phyloP scores from a whole-genome alignment of 2,113 vertebrate species.

The Albula glossodonta region DNA sequence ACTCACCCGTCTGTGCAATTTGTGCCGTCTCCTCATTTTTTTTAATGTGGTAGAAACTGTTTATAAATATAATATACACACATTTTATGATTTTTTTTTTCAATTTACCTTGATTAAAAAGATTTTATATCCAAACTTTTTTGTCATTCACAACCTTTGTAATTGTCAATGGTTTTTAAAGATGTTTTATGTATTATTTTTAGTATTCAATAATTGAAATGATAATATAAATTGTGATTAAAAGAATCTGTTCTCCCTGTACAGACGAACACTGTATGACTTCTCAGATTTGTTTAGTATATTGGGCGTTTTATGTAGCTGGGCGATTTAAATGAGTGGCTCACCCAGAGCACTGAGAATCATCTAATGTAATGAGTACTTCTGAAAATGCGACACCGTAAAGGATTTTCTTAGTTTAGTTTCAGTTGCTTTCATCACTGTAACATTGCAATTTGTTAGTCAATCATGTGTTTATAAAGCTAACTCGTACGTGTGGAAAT shows the following conservation, averaged over 20 bases:
- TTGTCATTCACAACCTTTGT: constrained; percentile 77
- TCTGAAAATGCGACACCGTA: not conserved
- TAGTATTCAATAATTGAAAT: constrained; percentile 77
- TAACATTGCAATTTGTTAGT: too few species aligned
- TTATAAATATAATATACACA: constrained; percentile 74
- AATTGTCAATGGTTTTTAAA: constrained; percentile 76
- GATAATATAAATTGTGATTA: constrained; percentile 52
- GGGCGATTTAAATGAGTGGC: not conserved
- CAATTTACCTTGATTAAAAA: constrained; percentile 76
- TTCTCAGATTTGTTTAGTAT: constrained; percentile 9
- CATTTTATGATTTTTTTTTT: constrained; percentile 74
- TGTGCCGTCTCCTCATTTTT: constrained; percentile 62
- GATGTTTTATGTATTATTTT: constrained; percentile 77
- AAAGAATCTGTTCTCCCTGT: constrained; percentile 7
- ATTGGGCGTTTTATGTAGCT: not conserved
- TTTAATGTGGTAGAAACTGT: constrained; percentile 70
- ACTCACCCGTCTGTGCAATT: constrained; percentile 64
- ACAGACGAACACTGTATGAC: not conserved
- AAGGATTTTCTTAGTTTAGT: not conserved
- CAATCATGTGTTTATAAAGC: too few species aligned
- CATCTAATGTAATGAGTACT: not conserved
- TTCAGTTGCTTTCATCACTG: too few species aligned
- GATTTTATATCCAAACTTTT: constrained; percentile 77
- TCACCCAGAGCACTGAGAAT: not conserved
- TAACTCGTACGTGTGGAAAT: too few species aligned